These are phyloP conservation scores for Omphaloscelis lunosa DNA, from an alignment of 2,888 invertebrate genomes.

Conservation along the genomic window DNA sequence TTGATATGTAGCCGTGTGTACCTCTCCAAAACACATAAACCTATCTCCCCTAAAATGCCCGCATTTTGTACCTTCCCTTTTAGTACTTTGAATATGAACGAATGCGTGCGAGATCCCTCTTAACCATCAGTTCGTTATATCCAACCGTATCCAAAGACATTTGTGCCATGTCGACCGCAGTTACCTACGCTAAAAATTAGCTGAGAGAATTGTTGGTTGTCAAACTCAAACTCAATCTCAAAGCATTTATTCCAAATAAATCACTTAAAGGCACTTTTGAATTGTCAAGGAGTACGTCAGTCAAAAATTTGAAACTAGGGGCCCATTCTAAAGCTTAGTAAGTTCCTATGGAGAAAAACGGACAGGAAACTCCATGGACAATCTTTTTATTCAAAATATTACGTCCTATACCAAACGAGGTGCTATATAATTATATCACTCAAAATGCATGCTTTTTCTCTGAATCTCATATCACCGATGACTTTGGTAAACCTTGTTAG, in stretches of 20 bases:
- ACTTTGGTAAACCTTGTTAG: background rate
- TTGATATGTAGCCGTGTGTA: too few relatives aligned
- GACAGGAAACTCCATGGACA: too few relatives aligned
- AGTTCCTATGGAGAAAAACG: too few relatives aligned
- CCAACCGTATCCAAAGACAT: too few relatives aligned
- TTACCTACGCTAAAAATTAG: background rate
- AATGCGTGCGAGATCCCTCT: too few relatives aligned
- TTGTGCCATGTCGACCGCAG: background rate
- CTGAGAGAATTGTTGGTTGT: background rate
- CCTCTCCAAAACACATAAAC: too few relatives aligned
- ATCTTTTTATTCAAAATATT: background rate
- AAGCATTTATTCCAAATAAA: background rate
- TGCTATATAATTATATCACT: background rate
- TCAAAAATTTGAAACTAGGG: background rate
- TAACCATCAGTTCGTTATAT: too few relatives aligned
- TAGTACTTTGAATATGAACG: background rate
- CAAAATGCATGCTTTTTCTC: background rate
- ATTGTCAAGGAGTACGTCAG: background rate
- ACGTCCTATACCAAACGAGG: background rate
- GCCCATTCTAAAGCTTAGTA: background rate
- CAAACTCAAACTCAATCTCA: too few relatives aligned
- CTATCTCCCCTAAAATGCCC: too few relatives aligned
- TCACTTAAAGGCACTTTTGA: background rate
- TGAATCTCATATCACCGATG: background rate
- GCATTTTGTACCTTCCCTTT: too few relatives aligned